A percentile compares a stretch with the other conserved stretches of the same genome.
These are phyloP conservation scores for Cataglyphis livida DNA, from an alignment of 2,888 invertebrate genomes.

Conservation along the genomic window DNA sequence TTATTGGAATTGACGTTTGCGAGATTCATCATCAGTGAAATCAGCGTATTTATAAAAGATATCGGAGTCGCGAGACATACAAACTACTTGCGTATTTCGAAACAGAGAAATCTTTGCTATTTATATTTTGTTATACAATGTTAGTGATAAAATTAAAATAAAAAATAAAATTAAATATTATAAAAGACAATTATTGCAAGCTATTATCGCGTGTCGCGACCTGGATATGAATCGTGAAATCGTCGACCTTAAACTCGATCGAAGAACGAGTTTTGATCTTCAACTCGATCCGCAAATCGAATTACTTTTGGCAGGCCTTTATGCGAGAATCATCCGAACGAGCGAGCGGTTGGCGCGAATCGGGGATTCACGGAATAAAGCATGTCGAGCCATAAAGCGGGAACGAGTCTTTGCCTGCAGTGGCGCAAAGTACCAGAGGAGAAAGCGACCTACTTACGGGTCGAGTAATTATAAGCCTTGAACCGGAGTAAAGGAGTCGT, in stretches of 20 bases:
- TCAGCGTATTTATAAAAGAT: conserved; percentile 40
- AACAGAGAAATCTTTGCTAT: not conserved
- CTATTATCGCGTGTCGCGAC: not conserved
- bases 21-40: conserved; percentile 47
- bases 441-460: conserved; percentile 84
- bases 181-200: not conserved
- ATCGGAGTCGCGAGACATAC: conserved; percentile 14
- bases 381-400: conserved; percentile 49
- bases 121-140: not conserved
- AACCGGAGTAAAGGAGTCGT: conserved; percentile 81
- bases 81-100: not conserved
- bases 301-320: conserved; percentile 15
- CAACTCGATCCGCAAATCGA: not conserved
- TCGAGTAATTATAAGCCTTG: conserved; percentile 84
- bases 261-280: conserved; percentile 3
- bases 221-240: not conserved
- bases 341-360: conserved; percentile 43
- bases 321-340: conserved; percentile 11
- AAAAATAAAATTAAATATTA: not conserved
- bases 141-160: not conserved
- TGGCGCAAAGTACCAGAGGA: conserved; percentile 80
- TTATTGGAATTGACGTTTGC: conserved; percentile 58
- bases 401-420: conserved; percentile 63
- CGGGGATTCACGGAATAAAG: conserved; percentile 55
- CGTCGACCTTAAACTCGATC: not conserved